Conservation (phyloP, 2,797 vertebrate species). For the Rhinella marina region DNA sequence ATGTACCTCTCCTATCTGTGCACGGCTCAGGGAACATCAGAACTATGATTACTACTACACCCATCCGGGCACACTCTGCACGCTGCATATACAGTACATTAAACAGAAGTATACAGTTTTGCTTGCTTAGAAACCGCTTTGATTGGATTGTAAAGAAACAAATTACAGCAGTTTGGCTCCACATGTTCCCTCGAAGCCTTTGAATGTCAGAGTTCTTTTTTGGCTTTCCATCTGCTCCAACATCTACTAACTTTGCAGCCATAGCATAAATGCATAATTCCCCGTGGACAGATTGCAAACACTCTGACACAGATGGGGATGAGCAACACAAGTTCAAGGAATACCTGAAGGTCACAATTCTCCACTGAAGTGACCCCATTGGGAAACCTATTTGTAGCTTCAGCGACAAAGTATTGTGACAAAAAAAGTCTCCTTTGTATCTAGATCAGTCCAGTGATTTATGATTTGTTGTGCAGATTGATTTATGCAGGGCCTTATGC, state of each 20-base stretch:
- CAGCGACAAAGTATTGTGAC: neutral
- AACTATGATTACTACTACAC: too few species aligned
- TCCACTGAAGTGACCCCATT: constrained; percentile 3
- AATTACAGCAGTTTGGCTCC: neutral
- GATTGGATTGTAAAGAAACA: neutral
- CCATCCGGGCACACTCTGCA: too few species aligned
- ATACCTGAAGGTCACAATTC: constrained; percentile 50
- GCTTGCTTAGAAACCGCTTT: neutral
- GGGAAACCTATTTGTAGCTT: constrained; percentile 13
- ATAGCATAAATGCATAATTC: constrained; percentile 33
- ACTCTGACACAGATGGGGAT: constrained; percentile 25
- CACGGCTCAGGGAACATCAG: too few species aligned
- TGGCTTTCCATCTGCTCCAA: constrained; percentile 46
- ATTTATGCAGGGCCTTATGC: constrained; percentile 4
- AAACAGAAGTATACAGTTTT: neutral
- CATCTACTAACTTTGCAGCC: constrained; percentile 28
- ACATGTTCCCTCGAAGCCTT: neutral
- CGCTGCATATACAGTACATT: neutral
- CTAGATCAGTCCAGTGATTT: constrained; percentile 35
- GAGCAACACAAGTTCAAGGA: constrained; percentile 32
- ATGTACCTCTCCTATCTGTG: too few species aligned
- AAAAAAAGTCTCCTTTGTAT: constrained; percentile 7
- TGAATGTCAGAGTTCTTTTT: constrained; percentile 25
- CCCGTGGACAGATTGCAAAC: constrained; percentile 16
- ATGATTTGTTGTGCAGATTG: constrained; percentile 38